These are phyloP conservation scores for Linurgus olivaceus DNA, from an alignment of 2,797 vertebrate genomes.

Conservation along the genomic window DNA sequence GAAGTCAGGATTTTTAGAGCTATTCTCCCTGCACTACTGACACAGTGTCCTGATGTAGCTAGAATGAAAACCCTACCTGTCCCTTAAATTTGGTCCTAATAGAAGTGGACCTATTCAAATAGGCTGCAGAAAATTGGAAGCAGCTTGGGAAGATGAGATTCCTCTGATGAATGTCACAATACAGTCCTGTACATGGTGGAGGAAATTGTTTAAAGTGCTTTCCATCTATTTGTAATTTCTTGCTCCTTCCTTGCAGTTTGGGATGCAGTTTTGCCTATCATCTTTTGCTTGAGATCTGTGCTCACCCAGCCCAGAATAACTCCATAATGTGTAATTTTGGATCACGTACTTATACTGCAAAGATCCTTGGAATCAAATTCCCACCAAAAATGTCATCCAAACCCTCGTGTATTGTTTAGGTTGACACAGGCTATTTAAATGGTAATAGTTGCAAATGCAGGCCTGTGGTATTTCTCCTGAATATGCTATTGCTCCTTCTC, in stretches of 20 bases:
- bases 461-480: neutral
- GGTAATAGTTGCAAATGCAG: conserved; percentile 48
- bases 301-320: neutral
- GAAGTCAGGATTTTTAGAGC: neutral
- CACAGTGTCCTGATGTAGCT: neutral
- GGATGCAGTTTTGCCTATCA: neutral
- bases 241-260: neutral
- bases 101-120: neutral
- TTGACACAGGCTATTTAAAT: conserved; percentile 57
- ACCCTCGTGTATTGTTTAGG: conserved; percentile 14
- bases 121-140: neutral
- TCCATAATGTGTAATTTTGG: neutral
- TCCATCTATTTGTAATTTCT: neutral
- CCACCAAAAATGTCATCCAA: conserved; percentile 3
- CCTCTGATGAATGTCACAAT: neutral
- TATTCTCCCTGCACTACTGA: neutral
- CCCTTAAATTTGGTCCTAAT: neutral
- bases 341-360: neutral
- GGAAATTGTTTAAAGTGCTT: neutral
- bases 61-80: neutral
- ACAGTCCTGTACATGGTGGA: neutral
- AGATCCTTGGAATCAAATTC: conserved; percentile 18
- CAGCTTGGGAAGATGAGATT: conserved; percentile 21
- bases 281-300: neutral
- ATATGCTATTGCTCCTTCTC: neutral